Percentiles rank a stretch among this genome's conserved stretches.
phyloP scores from a whole-genome alignment of 2,113 vertebrate species.

The Pelecanoides urinatrix region DNA sequence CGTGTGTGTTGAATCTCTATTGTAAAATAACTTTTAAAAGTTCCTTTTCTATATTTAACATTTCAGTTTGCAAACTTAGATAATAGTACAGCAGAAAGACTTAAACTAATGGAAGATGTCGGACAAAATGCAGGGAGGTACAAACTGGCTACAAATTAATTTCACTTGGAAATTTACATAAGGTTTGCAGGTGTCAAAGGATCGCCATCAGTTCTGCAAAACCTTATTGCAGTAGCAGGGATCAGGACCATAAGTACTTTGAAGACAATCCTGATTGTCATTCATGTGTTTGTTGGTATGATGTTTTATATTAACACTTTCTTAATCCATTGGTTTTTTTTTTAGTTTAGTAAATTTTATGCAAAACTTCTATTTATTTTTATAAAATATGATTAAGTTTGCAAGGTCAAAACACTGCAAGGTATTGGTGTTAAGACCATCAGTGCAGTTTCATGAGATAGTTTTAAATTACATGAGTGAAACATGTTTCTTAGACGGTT shows the following conservation, averaged over 20 bases:
- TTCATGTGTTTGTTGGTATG: background rate
- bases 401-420: background rate
- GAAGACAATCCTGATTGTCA: background rate
- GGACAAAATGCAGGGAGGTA: background rate
- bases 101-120: background rate
- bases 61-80: background rate
- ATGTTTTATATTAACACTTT: background rate
- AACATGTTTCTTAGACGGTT: background rate
- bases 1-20: background rate
- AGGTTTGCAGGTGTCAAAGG: background rate
- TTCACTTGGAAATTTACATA: background rate
- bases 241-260: background rate
- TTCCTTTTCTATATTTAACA: background rate
- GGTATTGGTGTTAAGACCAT: background rate
- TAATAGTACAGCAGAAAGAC: background rate
- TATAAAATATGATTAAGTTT: background rate
- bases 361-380: background rate
- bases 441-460: background rate
- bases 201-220: background rate
- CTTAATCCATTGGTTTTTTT: background rate
- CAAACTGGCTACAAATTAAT: background rate
- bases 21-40: background rate
- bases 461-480: background rate
- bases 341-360: background rate
- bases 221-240: background rate